Conservation (phyloP, 30 jellyfish, hydroid and myxozoan species). For the Catostylus mosaicus region DNA sequence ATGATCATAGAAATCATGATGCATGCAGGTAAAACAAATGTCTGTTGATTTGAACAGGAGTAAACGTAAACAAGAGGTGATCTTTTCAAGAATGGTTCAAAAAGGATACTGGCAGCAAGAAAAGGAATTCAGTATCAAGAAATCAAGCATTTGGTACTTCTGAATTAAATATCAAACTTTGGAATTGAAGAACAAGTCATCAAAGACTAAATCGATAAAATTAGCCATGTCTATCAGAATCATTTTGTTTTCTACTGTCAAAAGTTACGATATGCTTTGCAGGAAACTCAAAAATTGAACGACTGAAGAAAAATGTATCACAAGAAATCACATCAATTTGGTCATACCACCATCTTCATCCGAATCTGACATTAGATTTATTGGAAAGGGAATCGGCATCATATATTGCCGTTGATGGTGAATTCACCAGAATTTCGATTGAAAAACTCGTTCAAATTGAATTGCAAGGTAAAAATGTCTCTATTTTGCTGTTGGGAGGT, state of each 20-base stretch:
- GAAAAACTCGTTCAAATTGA: conserved; percentile 66
- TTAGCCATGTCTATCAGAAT: too few species aligned
- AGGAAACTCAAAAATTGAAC: neutral
- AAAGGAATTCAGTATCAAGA: too few species aligned
- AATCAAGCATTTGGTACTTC: too few species aligned
- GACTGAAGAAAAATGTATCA: conserved; percentile 21
- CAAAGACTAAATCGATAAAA: too few species aligned
- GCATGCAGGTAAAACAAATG: too few species aligned
- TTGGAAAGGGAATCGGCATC: conserved; percentile 24
- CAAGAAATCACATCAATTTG: conserved; percentile 46
- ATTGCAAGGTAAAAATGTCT: conserved; percentile 42
- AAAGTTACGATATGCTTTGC: neutral
- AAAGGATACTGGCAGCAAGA: too few species aligned
- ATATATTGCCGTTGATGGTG: conserved; percentile 69
- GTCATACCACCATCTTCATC: conserved; percentile 31
- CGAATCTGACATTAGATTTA: conserved; percentile 17
- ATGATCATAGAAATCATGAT: too few species aligned
- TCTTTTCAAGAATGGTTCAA: too few species aligned
- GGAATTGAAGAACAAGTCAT: too few species aligned
- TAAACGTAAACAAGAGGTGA: too few species aligned
- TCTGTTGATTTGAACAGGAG: too few species aligned
- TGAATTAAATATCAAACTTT: too few species aligned
- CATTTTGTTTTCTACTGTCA: neutral
- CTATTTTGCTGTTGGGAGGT: conserved; percentile 79
- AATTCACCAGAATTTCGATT: conserved; percentile 57